phyloP scores from a whole-genome alignment of 2,113 vertebrate genomes.

The Hyla sarda region DNA sequence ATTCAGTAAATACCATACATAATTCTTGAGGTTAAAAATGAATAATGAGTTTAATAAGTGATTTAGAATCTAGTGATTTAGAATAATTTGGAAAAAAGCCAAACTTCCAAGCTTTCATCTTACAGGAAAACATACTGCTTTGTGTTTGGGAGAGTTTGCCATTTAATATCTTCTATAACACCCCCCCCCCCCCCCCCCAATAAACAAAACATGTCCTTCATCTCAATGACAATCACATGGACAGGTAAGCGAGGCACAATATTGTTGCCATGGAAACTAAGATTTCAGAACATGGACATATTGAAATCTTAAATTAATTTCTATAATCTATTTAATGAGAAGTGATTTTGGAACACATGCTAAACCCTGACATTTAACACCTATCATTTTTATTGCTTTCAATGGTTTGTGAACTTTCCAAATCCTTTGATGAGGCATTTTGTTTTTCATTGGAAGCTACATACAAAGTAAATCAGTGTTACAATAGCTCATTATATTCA shows the following conservation, averaged over 20 bases:
- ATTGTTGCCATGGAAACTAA: conserved; percentile 47
- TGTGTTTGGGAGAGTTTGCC: neutral
- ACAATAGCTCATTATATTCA: neutral
- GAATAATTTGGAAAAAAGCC: neutral
- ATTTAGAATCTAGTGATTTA: neutral
- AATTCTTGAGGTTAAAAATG: neutral
- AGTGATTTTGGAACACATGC: conserved; percentile 10
- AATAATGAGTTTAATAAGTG: neutral
- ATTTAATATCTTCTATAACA: neutral
- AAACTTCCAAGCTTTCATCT: neutral
- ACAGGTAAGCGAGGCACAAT: conserved; percentile 27
- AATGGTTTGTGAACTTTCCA: neutral
- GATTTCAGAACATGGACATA: conserved; percentile 27
- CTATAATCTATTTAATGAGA: conserved; percentile 40
- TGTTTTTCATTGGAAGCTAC: neutral
- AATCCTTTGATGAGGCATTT: neutral
- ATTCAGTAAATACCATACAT: neutral
- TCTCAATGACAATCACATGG: conserved; percentile 30
- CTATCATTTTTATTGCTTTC: conserved; percentile 17
- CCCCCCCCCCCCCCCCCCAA: neutral
- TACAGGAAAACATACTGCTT: neutral
- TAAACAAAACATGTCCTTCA: conserved; percentile 21
- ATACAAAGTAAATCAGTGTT: neutral
- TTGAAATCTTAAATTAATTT: conserved; percentile 37
- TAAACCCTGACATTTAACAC: conserved; percentile 19